phyloP scores from a whole-genome alignment of 1,140 invertebrate species.

The Brachionus manjavacas region DNA sequence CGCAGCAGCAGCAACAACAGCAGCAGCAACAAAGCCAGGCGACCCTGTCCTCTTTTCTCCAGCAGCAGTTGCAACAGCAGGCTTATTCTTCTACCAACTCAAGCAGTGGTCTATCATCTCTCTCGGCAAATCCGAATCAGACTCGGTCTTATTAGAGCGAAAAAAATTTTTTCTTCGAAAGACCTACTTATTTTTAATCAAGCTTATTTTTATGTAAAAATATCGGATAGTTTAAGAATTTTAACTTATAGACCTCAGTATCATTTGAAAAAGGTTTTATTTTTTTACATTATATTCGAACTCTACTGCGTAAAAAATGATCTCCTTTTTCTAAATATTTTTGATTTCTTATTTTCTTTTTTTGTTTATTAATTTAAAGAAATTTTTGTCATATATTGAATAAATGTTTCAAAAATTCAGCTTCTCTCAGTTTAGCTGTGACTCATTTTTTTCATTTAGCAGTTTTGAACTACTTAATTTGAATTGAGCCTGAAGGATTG shows the following conservation, averaged over 20 bases:
- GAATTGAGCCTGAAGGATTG: no score
- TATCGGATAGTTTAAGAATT: constrained; percentile 17
- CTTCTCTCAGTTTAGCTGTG: neutral
- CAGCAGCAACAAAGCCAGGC: constrained; percentile 5
- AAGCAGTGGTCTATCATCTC: neutral
- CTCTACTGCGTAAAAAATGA: neutral
- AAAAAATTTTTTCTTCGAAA: neutral
- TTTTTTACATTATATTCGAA: neutral
- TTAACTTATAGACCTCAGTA: neutral
- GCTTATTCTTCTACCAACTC: neutral
- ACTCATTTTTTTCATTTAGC: neutral
- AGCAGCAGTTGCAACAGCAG: constrained; percentile 14
- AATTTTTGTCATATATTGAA: constrained; percentile 35
- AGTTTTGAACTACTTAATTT: neutral
- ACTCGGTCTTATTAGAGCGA: neutral
- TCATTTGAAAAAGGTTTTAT: neutral
- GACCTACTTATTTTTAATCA: constrained; percentile 31
- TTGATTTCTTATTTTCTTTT: constrained; percentile 15
- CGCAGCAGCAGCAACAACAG: constrained; percentile 2
- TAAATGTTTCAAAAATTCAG: constrained; percentile 1
- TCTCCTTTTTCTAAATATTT: constrained; percentile 3
- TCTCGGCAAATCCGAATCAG: neutral
- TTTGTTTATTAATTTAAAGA: constrained; percentile 39
- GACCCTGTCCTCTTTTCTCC: neutral
- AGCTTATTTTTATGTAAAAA: constrained; percentile 29